A percentile compares a stretch with the other conserved stretches of the same genome.
Conservation (phyloP, 1,140 invertebrate species). For the Bombus affinis region DNA sequence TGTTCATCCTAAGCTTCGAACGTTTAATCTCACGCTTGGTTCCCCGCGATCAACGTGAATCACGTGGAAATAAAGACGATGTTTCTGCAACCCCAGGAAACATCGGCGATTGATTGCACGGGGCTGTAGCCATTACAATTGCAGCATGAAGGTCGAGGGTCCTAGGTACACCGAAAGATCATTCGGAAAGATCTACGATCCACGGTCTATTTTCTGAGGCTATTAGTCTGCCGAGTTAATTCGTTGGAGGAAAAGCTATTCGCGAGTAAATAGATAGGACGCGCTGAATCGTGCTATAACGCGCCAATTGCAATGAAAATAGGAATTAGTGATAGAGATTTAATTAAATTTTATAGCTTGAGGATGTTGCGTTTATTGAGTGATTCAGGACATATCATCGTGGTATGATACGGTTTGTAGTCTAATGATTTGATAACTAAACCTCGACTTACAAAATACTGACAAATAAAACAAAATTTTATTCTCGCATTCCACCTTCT, state of each 20-base stretch:
- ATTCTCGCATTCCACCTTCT: too few relatives aligned
- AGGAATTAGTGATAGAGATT: background rate
- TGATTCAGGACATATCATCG: background rate
- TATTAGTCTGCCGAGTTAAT: constrained; percentile 50
- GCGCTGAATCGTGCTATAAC: background rate
- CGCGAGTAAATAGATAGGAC: constrained; percentile 29
- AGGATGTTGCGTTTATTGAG: background rate
- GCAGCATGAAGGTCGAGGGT: constrained; percentile 38
- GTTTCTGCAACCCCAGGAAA: constrained; percentile 43
- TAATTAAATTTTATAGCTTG: background rate
- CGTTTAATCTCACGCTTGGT: constrained; percentile 61
- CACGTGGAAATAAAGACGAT: constrained; percentile 52
- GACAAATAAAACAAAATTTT: too few relatives aligned
- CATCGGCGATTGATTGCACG: constrained; percentile 53
- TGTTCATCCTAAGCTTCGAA: background rate
- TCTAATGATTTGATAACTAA: too few relatives aligned
- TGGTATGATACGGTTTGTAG: background rate
- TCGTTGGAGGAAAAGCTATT: constrained; percentile 9
- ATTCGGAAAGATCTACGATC: constrained; percentile 44
- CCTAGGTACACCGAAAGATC: constrained; percentile 15
- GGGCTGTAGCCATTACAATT: constrained; percentile 48
- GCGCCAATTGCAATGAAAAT: constrained; percentile 4
- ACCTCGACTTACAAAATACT: too few relatives aligned
- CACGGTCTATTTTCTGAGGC: constrained; percentile 30
- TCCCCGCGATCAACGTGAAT: constrained; percentile 54